A percentile compares a stretch with the other conserved stretches of the same genome.
phyloP scores from a whole-genome alignment of 2,797 vertebrate genomes.

The Galaxias olidus region DNA sequence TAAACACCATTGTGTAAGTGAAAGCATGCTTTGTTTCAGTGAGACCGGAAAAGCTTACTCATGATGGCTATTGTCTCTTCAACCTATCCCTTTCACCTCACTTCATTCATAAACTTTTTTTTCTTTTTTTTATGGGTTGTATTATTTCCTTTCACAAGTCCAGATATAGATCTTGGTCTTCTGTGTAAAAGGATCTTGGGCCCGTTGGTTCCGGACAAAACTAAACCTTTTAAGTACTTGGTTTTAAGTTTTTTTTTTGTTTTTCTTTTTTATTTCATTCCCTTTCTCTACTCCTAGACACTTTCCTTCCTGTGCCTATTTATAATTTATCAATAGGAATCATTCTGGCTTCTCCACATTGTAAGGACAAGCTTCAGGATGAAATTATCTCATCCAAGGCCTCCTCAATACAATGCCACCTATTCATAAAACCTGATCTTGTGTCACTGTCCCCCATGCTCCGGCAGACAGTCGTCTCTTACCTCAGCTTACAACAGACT shows the following conservation, averaged over 20 bases:
- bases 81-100: constrained; percentile 21
- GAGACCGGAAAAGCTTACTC: too few species aligned
- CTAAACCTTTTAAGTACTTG: constrained; percentile 35
- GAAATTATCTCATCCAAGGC: constrained; percentile 46
- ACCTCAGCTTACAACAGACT: constrained; percentile 10
- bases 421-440: constrained; percentile 39
- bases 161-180: constrained; percentile 25
- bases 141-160: constrained; percentile 36
- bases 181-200: constrained; percentile 16
- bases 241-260: too few species aligned
- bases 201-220: constrained; percentile 34
- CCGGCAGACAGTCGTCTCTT: constrained; percentile 26
- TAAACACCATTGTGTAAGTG: too few species aligned
- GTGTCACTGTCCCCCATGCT: constrained; percentile 21
- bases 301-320: constrained; percentile 33
- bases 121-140: constrained; percentile 26
- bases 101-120: constrained; percentile 22
- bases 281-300: constrained; percentile 29
- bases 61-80: constrained; percentile 9
- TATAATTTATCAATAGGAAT: constrained; percentile 36
- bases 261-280: constrained; percentile 27
- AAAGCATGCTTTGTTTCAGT: too few species aligned
- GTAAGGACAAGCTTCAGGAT: constrained; percentile 38
- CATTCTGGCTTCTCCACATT: constrained; percentile 32
- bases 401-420: constrained; percentile 41